Evolutionary conservation across 2,888 invertebrate species (phyloP).

Genomic region (Daptonema setosum): DNA sequence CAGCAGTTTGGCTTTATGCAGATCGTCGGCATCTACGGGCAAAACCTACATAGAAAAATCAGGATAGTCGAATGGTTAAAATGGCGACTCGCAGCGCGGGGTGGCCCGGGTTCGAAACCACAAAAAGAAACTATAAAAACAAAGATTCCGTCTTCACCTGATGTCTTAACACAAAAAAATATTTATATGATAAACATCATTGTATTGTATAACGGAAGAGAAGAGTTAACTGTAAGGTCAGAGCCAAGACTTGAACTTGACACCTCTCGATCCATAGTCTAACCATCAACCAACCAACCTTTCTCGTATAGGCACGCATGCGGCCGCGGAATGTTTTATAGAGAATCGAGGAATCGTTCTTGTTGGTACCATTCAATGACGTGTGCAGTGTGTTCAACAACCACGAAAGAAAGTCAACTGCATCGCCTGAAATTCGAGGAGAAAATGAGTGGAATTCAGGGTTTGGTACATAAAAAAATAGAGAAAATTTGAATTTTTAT

Average conservation of each 20-base stretch:
- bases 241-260: no score
- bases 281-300: constrained; percentile 29
- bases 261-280: no score
- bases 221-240: no score
- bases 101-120: no score
- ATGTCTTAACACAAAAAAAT: no score
- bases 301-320: constrained; percentile 46
- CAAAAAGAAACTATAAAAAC: no score
- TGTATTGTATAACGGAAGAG: no score
- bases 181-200: no score
- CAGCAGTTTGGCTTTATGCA: neutral
- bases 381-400: constrained; percentile 83
- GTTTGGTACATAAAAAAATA: neutral
- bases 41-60: neutral
- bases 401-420: constrained; percentile 92
- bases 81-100: no score
- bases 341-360: constrained; percentile 42
- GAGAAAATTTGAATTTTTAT: no score
- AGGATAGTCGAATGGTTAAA: neutral
- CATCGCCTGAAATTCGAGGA: constrained; percentile 58
- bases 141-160: no score
- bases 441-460: neutral
- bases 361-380: constrained; percentile 72
- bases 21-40: neutral
- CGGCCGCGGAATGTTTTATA: constrained; percentile 59